Conservation (phyloP, 2,888 invertebrate species). For the Drosophila lutescens region DNA sequence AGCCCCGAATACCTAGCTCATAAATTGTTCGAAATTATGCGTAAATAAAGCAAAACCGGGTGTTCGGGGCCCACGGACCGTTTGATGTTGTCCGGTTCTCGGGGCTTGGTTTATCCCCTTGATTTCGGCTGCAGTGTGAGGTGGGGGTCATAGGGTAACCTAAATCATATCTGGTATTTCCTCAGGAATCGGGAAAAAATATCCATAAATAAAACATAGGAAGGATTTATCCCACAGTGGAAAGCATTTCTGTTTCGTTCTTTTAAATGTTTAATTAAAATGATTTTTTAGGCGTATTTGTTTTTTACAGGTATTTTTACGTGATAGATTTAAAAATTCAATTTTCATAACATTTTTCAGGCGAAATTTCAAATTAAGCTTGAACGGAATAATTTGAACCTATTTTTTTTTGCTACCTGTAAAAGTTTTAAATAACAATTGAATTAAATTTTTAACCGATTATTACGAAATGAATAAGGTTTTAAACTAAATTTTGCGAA, state of each 20-base stretch:
- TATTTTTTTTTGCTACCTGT: no score
- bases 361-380: no score
- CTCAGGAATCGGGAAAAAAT: slow-evolving; percentile 15
- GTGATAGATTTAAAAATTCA: no score
- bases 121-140: background rate
- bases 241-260: background rate
- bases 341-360: no score
- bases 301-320: no score
- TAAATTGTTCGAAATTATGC: slow-evolving; percentile 65
- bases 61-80: slow-evolving; percentile 7
- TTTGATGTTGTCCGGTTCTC: slow-evolving; percentile 58
- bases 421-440: no score
- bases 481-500: no score
- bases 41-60: slow-evolving; percentile 50
- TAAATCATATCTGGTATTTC: slow-evolving; percentile 41
- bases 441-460: no score
- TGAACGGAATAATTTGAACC: no score
- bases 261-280: no score
- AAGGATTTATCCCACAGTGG: slow-evolving; percentile 1
- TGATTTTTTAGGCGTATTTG: no score
- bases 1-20: slow-evolving; percentile 46
- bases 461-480: no score
- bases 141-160: slow-evolving; percentile 9
- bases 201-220: background rate
- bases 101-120: slow-evolving; percentile 8